phyloP scores from a whole-genome alignment of 2,113 vertebrate species.

The Tapirus terrestris region DNA sequence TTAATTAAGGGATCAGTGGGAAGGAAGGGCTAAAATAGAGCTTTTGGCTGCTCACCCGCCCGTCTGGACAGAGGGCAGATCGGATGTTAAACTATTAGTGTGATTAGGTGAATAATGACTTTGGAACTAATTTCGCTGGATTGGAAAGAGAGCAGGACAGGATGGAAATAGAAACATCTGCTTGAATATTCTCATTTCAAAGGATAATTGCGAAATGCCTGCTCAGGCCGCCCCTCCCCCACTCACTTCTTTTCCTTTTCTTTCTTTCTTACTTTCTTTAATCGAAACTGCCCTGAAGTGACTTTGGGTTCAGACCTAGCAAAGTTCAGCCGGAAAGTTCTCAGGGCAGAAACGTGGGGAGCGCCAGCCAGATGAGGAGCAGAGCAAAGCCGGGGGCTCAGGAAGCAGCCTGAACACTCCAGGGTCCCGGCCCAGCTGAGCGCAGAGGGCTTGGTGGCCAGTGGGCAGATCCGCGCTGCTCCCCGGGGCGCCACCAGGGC shows the following conservation, averaged over 20 bases:
- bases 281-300: neutral
- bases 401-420: neutral
- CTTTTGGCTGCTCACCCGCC: conserved; percentile 55
- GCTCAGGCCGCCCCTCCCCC: neutral
- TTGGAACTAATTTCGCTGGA: conserved; percentile 85
- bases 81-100: conserved; percentile 88
- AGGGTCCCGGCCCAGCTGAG: too few relatives aligned
- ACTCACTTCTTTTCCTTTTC: neutral
- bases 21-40: conserved; percentile 67
- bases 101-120: conserved; percentile 89
- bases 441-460: too few relatives aligned
- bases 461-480: too few relatives aligned
- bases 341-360: neutral
- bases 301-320: neutral
- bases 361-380: neutral
- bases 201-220: conserved; percentile 72
- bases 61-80: conserved; percentile 85
- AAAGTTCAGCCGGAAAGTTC: neutral
- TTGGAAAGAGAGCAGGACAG: conserved; percentile 79
- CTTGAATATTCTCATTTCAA: conserved; percentile 84
- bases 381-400: rapidly evolving
- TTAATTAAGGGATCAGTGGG: conserved; percentile 79
- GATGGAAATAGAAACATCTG: conserved; percentile 91
- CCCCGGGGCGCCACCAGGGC: rapidly evolving
- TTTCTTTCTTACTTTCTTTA: neutral